Evolutionary conservation across 2,113 vertebrate species (phyloP).

Genomic region (Labeo catla): DNA sequence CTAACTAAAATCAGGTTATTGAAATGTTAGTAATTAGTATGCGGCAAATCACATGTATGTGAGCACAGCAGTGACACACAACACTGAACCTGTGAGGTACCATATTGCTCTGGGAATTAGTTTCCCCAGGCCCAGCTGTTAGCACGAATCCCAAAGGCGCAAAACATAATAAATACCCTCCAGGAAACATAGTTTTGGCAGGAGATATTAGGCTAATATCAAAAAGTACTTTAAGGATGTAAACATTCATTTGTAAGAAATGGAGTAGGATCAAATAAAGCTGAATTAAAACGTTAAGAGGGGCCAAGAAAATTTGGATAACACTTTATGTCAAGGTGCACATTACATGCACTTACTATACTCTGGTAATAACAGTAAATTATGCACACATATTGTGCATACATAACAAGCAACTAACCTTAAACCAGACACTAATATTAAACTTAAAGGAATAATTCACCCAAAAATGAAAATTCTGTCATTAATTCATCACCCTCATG

Average conservation of each 20-base stretch:
- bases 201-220: background rate
- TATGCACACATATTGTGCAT: too few relatives aligned
- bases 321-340: background rate
- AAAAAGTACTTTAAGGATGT: background rate
- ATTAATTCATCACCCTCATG: too few relatives aligned
- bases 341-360: background rate
- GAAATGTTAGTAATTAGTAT: background rate
- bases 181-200: constrained; percentile 24
- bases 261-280: background rate
- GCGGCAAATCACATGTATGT: background rate
- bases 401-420: too few relatives aligned
- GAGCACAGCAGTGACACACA: background rate
- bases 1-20: background rate
- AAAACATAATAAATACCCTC: constrained; percentile 14
- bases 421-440: too few relatives aligned
- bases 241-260: constrained; percentile 6
- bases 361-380: background rate
- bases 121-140: constrained; percentile 26
- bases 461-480: too few relatives aligned
- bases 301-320: background rate
- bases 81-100: background rate
- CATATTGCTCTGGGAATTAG: constrained; percentile 36
- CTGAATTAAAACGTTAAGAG: background rate
- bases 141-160: background rate
- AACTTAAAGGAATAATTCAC: too few relatives aligned